Evolutionary conservation across 2,113 vertebrate species (phyloP).

Genomic region (Cricetomys ansorgei): DNA sequence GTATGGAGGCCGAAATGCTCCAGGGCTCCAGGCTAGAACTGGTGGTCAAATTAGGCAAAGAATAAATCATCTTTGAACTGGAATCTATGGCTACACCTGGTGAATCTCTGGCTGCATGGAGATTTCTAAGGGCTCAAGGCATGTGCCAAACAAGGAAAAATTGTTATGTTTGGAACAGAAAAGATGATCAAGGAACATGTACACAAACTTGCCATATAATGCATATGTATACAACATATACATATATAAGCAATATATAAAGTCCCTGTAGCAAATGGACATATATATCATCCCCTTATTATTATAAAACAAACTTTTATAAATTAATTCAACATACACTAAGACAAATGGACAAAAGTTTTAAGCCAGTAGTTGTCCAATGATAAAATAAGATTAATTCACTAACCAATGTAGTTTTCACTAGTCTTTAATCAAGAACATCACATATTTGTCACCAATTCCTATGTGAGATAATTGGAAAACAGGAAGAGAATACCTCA

Average conservation of each 20-base stretch:
- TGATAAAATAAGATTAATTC: neutral
- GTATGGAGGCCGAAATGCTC: no score
- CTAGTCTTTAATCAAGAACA: neutral
- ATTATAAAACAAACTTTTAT: neutral
- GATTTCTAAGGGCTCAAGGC: neutral
- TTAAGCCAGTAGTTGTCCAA: neutral
- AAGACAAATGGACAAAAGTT: neutral
- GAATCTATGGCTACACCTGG: no score
- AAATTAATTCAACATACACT: neutral
- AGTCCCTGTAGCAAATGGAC: neutral
- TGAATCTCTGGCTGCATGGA: no score
- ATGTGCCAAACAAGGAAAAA: neutral
- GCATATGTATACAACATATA: neutral
- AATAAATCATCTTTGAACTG: no score
- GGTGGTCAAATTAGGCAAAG: no score
- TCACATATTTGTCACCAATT: neutral
- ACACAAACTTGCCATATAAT: neutral
- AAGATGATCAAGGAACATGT: neutral
- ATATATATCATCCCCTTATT: neutral
- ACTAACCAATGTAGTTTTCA: slow-evolving; percentile 6
- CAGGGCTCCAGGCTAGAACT: no score
- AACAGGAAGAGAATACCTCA: neutral
- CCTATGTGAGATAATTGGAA: neutral
- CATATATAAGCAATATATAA: neutral
- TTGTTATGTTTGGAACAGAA: neutral